These are phyloP conservation scores for Caenorhabditis tropicalis DNA, from an alignment of 1,140 invertebrate species.

Conservation along the genomic window DNA sequence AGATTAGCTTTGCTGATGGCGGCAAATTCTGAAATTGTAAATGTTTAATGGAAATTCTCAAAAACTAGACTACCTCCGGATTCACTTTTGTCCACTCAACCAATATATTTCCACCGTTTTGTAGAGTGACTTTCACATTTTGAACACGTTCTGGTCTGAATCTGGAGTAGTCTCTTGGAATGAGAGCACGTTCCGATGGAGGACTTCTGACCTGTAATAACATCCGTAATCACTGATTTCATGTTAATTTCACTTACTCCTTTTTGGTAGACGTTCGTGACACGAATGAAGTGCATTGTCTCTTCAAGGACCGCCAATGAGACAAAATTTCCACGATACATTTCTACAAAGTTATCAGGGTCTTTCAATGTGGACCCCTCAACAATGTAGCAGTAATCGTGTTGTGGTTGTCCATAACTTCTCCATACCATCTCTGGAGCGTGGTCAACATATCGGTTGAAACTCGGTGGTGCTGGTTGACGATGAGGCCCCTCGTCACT, in stretches of 20 bases:
- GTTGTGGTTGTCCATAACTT: no score
- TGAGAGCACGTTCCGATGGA: background rate
- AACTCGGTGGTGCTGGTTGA: no score
- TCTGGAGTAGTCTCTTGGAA: background rate
- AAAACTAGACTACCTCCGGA: background rate
- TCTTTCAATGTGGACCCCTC: background rate
- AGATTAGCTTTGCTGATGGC: background rate
- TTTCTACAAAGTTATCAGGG: background rate
- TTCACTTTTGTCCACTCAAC: background rate
- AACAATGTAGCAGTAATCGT: background rate
- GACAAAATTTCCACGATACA: background rate
- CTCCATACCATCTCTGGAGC: no score
- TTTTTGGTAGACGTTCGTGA: no score
- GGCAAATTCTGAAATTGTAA: background rate
- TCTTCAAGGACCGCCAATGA: background rate
- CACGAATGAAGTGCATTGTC: background rate
- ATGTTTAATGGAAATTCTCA: background rate
- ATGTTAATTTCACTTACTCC: background rate
- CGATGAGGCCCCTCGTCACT: no score
- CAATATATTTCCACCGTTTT: background rate
- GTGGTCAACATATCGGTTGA: no score
- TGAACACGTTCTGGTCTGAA: background rate
- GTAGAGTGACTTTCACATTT: background rate
- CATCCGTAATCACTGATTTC: background rate
- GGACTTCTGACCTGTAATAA: background rate